A percentile compares a stretch with the other conserved stretches of the same genome.
Conservation (phyloP, 2,888 invertebrate genomes). For the Euzophera pinguis region DNA sequence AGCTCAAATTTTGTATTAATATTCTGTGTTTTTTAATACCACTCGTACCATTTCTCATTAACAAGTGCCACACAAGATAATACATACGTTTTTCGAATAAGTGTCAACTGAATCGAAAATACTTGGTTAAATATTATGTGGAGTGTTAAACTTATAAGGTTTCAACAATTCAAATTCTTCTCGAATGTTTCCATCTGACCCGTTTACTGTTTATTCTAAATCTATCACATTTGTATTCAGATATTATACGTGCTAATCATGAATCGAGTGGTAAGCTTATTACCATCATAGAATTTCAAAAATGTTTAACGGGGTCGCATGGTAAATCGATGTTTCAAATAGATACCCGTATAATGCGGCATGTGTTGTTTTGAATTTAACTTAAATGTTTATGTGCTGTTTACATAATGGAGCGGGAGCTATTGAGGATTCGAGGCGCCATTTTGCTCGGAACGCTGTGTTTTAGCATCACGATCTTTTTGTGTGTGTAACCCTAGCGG, state of each 20-base stretch:
- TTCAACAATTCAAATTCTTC: too few species aligned
- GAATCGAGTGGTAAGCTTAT: not conserved
- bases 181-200: too few species aligned
- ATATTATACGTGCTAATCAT: not conserved
- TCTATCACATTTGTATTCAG: not conserved
- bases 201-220: too few species aligned
- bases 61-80: too few species aligned
- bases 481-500: too few species aligned
- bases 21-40: too few species aligned
- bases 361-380: constrained; percentile 8
- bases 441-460: not conserved
- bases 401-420: constrained; percentile 9
- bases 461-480: constrained; percentile 7
- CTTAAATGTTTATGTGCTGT: constrained; percentile 2
- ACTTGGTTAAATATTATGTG: too few species aligned
- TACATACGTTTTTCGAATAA: too few species aligned
- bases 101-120: too few species aligned
- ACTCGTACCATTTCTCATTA: too few species aligned
- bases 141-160: too few species aligned
- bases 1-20: too few species aligned
- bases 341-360: not conserved
- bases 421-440: not conserved
- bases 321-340: not conserved
- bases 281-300: constrained; percentile 16
- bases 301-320: not conserved